Conservation (phyloP, 2,888 invertebrate species). For the Drosophila pseudotalamancana region DNA sequence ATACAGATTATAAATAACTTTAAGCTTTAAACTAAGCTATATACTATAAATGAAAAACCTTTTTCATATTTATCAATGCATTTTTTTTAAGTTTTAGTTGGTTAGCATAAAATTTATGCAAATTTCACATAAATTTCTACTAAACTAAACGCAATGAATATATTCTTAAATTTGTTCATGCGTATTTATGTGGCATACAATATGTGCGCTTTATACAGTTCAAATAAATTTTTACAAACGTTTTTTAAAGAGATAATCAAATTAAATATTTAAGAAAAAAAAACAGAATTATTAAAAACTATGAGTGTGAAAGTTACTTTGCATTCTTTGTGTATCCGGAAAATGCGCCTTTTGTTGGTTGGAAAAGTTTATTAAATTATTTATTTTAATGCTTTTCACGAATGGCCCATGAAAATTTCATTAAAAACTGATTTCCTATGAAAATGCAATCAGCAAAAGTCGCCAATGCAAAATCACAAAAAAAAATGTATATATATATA, state of each 20-base stretch:
- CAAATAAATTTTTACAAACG: background rate
- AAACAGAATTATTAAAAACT: background rate
- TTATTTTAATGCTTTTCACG: slow-evolving; percentile 36
- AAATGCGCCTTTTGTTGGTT: slow-evolving; percentile 8
- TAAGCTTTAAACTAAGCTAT: no score
- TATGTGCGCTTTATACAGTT: background rate
- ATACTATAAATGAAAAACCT: no score
- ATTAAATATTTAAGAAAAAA: background rate
- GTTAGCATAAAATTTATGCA: no score
- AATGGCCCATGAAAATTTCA: slow-evolving; percentile 38
- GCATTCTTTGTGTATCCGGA: slow-evolving; percentile 1
- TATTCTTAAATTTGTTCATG: no score
- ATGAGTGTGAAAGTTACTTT: background rate
- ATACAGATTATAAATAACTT: no score
- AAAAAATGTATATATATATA: background rate
- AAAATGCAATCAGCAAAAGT: slow-evolving; percentile 52
- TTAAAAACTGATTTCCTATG: slow-evolving; percentile 57
- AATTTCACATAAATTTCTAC: no score
- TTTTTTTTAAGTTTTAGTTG: no score
- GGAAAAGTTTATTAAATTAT: slow-evolving; percentile 43
- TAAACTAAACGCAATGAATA: no score
- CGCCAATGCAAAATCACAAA: slow-evolving; percentile 14
- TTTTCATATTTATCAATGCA: no score
- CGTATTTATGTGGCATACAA: no score
- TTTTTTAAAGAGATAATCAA: background rate